A percentile compares a stretch with the other conserved stretches of the same genome.
Evolutionary conservation across 30 jellyfish, hydroid and myxozoan species (phyloP).

Genomic region (Turritopsis dohrnii): DNA sequence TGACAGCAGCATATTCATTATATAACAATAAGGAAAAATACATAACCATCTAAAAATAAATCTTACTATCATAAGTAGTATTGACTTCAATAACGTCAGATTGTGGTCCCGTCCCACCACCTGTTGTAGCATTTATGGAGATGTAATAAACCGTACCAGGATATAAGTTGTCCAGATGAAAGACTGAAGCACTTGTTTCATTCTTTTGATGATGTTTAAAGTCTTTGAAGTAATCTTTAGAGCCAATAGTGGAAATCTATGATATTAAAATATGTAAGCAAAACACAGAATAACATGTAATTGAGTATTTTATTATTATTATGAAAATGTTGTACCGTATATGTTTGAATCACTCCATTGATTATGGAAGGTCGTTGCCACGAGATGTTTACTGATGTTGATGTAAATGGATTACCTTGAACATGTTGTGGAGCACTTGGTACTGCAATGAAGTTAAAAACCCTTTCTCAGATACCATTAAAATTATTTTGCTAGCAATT

Average conservation of each 20-base stretch:
- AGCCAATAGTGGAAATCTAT: neutral
- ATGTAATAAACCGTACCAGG: slow-evolving; percentile 56
- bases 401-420: neutral
- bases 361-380: neutral
- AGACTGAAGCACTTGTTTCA: neutral
- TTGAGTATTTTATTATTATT: no score
- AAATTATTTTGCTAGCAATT: no score
- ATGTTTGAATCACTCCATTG: neutral
- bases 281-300: no score
- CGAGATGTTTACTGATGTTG: neutral
- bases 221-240: neutral
- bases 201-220: slow-evolving; percentile 10
- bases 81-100: neutral
- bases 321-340: neutral
- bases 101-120: slow-evolving; percentile 46
- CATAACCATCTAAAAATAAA: neutral
- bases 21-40: no score
- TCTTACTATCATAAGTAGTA: neutral
- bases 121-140: slow-evolving; percentile 54
- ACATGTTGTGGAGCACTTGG: neutral
- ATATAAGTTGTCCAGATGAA: neutral
- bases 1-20: no score
- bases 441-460: neutral
- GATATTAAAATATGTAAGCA: neutral
- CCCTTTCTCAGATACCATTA: neutral